Evolutionary conservation across 2,797 vertebrate genomes (phyloP), one percentile per base, ranked within the genome.

Genomic region (Cetoscarus ocellatus): DNA sequence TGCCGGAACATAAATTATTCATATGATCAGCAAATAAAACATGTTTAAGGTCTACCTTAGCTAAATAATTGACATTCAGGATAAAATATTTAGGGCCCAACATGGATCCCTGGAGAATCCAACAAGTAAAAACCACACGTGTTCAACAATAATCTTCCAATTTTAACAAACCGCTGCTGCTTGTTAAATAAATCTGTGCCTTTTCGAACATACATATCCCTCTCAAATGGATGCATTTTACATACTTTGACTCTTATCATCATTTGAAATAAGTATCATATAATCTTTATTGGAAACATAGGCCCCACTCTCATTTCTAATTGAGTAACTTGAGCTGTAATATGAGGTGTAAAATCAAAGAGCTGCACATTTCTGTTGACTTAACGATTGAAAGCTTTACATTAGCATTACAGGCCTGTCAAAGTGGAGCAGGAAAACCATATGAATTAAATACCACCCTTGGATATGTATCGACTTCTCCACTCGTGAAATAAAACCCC

Each of bases 401-500:
- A 78, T 82, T 67, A 55, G 45, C 10, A 40, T 3, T 13, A 14
- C 58, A 14, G 54, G 6, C n/a, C 35, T 59, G 19, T 10, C 27
- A 72, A 18, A 56, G 52, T 15, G 10, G 42, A 19, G 18, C 12
- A 34, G 17, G 17, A 43, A 59, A 56, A 40, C 17, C 6, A 1
- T 1, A 49, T 42, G 48, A 39, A 40, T 70, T n/a, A 42, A 14
- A 61, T 50, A 55, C 70, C 61, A 72, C 10, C 17, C 56, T 69
- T 58, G 34, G 48, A 61, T 70, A 36, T 60, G 45, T 64, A 53
- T 58, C 7, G 11, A 60, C 55, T 53, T 34, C 17, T 61, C 68
- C 52, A 67, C 36, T 53, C 6, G 42, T 69, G 57, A 49, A 77
- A 72, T 71, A 68, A 85, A 73, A 70, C 11, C 40, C 61, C n/a